Conservation (phyloP, 2,797 vertebrate genomes). For the Echiichthys vipera region DNA sequence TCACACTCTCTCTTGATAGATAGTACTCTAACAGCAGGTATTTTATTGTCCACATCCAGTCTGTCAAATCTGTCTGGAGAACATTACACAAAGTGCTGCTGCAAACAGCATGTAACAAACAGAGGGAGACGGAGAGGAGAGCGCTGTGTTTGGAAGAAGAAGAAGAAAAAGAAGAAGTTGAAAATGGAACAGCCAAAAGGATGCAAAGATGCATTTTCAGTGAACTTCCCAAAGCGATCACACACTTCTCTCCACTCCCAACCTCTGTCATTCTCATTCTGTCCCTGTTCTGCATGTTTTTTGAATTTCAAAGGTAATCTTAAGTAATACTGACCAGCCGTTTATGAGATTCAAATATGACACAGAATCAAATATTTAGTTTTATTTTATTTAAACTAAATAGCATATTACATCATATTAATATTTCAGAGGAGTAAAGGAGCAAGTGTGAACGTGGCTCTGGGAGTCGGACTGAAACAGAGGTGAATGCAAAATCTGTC, state of each 20-base stretch:
- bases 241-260: constrained; percentile 17
- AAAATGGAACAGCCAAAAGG: constrained; percentile 70
- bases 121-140: constrained; percentile 49
- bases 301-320: constrained; percentile 48
- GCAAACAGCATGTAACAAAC: constrained; percentile 71
- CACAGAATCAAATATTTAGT: constrained; percentile 72
- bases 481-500: constrained; percentile 47
- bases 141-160: constrained; percentile 45
- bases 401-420: constrained; percentile 68
- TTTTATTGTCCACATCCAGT: constrained; percentile 64
- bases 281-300: constrained; percentile 11
- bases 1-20: constrained; percentile 39
- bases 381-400: too few species aligned
- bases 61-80: constrained; percentile 68
- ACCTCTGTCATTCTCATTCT: constrained; percentile 27
- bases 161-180: constrained; percentile 12
- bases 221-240: constrained; percentile 57
- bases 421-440: constrained; percentile 68
- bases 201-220: constrained; percentile 63
- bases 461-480: constrained; percentile 49
- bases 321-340: constrained; percentile 44
- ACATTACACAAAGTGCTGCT: constrained; percentile 68
- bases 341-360: constrained; percentile 72
- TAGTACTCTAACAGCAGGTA: constrained; percentile 50
- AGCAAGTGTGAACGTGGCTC: constrained; percentile 31